These are phyloP conservation scores for Phrynocephalus vlangalii DNA, from an alignment of 2,797 vertebrate genomes.

Conservation along the genomic window DNA sequence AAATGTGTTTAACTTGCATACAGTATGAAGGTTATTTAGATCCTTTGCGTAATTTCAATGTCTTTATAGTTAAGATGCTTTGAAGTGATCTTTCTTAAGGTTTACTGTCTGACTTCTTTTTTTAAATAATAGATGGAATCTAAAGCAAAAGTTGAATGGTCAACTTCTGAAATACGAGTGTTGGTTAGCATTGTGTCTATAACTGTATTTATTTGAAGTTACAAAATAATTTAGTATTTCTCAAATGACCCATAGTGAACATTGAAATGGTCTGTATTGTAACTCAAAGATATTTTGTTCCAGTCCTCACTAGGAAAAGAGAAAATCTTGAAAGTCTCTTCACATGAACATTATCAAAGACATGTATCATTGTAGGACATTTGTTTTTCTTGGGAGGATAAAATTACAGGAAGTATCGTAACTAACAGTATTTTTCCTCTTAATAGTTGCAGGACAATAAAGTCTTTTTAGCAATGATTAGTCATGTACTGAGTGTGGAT, in stretches of 20 bases:
- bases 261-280: neutral
- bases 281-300: neutral
- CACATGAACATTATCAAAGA: neutral
- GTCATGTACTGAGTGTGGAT: conserved; percentile 88
- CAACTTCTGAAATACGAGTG: neutral
- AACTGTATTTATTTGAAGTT: neutral
- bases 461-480: conserved; percentile 92
- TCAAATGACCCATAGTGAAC: neutral
- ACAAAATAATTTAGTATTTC: neutral
- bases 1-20: neutral
- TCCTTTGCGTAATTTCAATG: neutral
- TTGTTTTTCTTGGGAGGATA: neutral
- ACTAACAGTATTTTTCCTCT: conserved; percentile 3
- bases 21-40: neutral
- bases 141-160: neutral
- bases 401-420: neutral
- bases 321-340: neutral
- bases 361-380: neutral
- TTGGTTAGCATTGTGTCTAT: neutral
- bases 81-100: neutral
- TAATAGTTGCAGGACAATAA: conserved; percentile 96
- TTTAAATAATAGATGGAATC: neutral
- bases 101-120: neutral
- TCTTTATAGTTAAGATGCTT: neutral
- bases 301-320: neutral